Evolutionary conservation across 2,888 invertebrate genomes (phyloP).

Genomic region (Gari tellinella): DNA sequence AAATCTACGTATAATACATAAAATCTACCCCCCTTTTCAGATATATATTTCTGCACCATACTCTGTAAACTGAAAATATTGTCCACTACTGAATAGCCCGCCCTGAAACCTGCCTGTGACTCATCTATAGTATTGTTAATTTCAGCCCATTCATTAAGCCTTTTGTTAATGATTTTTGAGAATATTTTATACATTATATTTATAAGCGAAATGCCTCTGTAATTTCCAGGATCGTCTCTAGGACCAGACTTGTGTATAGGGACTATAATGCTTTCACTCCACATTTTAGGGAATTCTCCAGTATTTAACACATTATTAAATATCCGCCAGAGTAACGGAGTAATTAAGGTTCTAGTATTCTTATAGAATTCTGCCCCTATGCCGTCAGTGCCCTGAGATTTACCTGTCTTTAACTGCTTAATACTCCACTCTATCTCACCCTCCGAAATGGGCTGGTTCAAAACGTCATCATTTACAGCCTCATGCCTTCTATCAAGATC

Average conservation of each 20-base stretch:
- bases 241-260: slow-evolving; percentile 1
- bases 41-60: slow-evolving; percentile 7
- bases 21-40: neutral
- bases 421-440: slow-evolving; percentile 10
- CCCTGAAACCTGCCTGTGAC: slow-evolving; percentile 2
- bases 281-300: slow-evolving; percentile 4
- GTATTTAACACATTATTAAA: slow-evolving; percentile 7
- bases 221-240: slow-evolving; percentile 1
- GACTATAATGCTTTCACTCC: slow-evolving; percentile 4
- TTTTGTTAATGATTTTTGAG: neutral
- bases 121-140: neutral
- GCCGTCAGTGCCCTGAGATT: slow-evolving; percentile 11
- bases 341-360: neutral
- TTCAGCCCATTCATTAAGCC: neutral
- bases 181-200: slow-evolving; percentile 1
- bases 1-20: slow-evolving; percentile 10
- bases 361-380: slow-evolving; percentile 16
- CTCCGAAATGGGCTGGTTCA: slow-evolving; percentile 1
- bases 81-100: slow-evolving; percentile 7
- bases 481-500: too few relatives aligned
- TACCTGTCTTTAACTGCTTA: slow-evolving; percentile 4
- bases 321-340: neutral
- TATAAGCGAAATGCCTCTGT: slow-evolving; percentile 5
- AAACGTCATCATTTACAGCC: too few relatives aligned
- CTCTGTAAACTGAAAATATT: slow-evolving; percentile 10